phyloP scores from a whole-genome alignment of 64 coral and sea anemone species.

The Dendrophyllia cribrosa region DNA sequence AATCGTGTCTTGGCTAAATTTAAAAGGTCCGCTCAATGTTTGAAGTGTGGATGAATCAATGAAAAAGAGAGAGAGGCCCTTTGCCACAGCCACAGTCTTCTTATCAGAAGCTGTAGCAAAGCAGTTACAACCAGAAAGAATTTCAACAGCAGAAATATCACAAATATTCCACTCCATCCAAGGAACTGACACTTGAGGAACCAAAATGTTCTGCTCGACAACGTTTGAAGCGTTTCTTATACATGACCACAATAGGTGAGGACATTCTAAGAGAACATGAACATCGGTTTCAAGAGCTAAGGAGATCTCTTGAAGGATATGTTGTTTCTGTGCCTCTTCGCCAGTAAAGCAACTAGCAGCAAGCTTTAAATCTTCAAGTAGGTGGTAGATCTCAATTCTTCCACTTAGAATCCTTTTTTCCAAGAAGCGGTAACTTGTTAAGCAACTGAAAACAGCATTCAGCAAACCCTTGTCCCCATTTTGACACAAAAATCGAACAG shows the following conservation, averaged over 20 bases:
- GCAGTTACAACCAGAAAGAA: background rate
- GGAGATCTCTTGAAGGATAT: background rate
- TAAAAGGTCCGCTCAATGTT: background rate
- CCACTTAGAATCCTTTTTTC: background rate
- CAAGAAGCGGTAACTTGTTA: background rate
- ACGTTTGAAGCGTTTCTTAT: background rate
- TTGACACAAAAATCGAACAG: background rate
- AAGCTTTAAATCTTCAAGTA: background rate
- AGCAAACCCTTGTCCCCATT: background rate
- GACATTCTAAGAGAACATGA: background rate
- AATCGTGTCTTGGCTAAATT: background rate
- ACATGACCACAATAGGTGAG: background rate
- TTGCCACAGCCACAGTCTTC: background rate
- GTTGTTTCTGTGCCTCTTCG: background rate
- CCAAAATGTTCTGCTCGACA: background rate
- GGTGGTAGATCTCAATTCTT: background rate
- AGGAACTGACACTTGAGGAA: background rate
- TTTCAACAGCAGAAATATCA: background rate
- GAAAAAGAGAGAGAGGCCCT: background rate
- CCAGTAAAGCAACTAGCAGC: background rate
- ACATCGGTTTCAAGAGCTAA: background rate
- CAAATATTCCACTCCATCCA: background rate
- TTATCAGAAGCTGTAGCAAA: constrained; percentile 21
- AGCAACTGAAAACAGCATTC: background rate
- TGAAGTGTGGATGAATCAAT: background rate